A percentile compares a stretch with the other conserved stretches of the same genome.
These are phyloP conservation scores for Armadillidium nasatum DNA, from an alignment of 1,140 invertebrate species.

Conservation along the genomic window DNA sequence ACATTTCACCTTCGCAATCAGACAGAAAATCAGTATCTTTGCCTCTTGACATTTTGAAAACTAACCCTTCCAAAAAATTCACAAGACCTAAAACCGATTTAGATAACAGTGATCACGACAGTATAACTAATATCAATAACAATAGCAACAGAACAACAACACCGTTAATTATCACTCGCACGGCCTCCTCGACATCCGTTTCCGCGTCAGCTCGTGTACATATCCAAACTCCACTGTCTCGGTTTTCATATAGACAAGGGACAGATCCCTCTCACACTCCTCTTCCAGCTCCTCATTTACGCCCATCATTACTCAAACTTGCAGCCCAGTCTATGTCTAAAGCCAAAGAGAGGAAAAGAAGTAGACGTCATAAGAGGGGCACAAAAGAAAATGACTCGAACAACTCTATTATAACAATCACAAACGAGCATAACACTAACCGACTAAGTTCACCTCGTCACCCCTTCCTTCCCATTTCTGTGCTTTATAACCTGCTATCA, in stretches of 20 bases:
- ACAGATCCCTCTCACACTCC: slow-evolving; percentile 28
- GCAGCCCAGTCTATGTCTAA: slow-evolving; percentile 31
- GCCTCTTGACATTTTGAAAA: slow-evolving; percentile 10
- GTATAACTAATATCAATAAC: not conserved
- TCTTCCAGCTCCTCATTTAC: slow-evolving; percentile 41
- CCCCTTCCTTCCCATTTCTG: slow-evolving; percentile 35
- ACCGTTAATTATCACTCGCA: slow-evolving; percentile 39
- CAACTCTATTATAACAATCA: too few species aligned
- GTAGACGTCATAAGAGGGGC: not conserved
- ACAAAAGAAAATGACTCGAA: not conserved
- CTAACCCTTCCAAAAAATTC: not conserved
- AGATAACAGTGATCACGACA: too few species aligned
- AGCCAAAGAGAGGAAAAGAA: not conserved
- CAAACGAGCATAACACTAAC: too few species aligned
- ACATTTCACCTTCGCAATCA: slow-evolving; percentile 14
- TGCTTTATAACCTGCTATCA: slow-evolving; percentile 29
- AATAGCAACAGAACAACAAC: slow-evolving; percentile 27
- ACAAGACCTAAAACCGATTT: too few species aligned
- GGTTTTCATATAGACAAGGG: slow-evolving; percentile 40
- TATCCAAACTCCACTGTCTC: slow-evolving; percentile 43
- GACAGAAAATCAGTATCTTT: slow-evolving; percentile 7
- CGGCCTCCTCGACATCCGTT: slow-evolving; percentile 38
- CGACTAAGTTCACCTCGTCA: slow-evolving; percentile 28
- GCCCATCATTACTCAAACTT: slow-evolving; percentile 39
- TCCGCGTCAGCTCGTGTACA: slow-evolving; percentile 43